These are phyloP conservation scores for Darevskia nairensis DNA, from an alignment of 2,797 vertebrate genomes.

Conservation along the genomic window DNA sequence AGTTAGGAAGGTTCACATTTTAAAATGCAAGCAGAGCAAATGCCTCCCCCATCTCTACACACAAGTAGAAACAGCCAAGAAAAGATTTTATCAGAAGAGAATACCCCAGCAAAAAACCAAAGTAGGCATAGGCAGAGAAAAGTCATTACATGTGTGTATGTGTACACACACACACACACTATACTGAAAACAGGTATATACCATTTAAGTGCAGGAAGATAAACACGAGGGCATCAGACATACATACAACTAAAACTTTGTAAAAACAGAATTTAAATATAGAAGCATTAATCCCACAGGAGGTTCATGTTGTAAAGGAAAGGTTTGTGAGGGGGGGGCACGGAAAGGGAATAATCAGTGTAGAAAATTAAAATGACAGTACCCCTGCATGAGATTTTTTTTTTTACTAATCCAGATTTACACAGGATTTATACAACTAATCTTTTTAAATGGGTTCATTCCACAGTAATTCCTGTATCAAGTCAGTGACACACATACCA, in stretches of 20 bases:
- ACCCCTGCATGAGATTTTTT: conserved; percentile 37
- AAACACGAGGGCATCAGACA: conserved; percentile 23
- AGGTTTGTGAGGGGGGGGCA: conserved; percentile 10
- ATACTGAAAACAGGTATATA: background rate
- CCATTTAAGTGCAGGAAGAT: background rate
- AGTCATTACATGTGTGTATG: background rate
- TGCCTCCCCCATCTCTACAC: no score
- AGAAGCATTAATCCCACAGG: conserved; percentile 42
- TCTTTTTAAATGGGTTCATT: conserved; percentile 37
- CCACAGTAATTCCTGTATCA: conserved; percentile 14
- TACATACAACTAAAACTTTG: conserved; percentile 11
- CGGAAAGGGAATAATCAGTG: background rate
- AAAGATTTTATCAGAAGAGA: conserved; percentile 6
- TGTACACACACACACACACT: no score
- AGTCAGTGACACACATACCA: conserved; percentile 20
- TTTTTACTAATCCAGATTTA: conserved; percentile 42
- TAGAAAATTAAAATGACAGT: conserved; percentile 40
- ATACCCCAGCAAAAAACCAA: background rate
- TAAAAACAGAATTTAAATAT: conserved; percentile 28
- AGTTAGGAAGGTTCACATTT: no score
- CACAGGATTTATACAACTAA: conserved; percentile 22
- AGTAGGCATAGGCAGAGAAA: background rate
- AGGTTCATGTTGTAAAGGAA: conserved; percentile 26
- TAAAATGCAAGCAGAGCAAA: no score
- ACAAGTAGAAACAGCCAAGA: background rate